Conservation (phyloP, 2,888 invertebrate species). For the Heliconius ethilla region DNA sequence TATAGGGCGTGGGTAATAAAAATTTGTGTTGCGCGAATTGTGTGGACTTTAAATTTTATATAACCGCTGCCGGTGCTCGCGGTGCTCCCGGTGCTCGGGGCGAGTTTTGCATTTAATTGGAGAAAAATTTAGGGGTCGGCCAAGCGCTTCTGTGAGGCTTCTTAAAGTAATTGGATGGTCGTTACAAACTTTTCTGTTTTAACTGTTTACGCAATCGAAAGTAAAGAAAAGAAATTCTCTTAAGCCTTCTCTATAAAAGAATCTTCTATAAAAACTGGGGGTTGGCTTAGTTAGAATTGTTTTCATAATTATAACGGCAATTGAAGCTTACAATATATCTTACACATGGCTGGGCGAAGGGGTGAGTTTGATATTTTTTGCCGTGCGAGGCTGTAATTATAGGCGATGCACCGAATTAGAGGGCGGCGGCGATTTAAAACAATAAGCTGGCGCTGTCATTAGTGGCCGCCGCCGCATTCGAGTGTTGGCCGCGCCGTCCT, state of each 20-base stretch:
- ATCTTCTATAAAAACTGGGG: slow-evolving; percentile 2
- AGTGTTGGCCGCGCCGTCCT: slow-evolving; percentile 60
- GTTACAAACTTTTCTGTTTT: slow-evolving; percentile 76
- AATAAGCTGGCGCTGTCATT: slow-evolving; percentile 75
- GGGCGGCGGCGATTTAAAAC: slow-evolving; percentile 79
- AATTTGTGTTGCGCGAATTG: slow-evolving; percentile 82
- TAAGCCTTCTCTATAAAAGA: slow-evolving; percentile 27
- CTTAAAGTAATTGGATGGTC: slow-evolving; percentile 80
- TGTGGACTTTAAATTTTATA: slow-evolving; percentile 81
- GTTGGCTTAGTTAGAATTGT: slow-evolving; percentile 26
- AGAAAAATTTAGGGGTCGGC: slow-evolving; percentile 77
- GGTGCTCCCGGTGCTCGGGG: slow-evolving; percentile 64
- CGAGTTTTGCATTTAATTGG: slow-evolving; percentile 81
- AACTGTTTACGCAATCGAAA: slow-evolving; percentile 69
- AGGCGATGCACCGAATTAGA: slow-evolving; percentile 73
- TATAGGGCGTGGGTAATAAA: slow-evolving; percentile 78
- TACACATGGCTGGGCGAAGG: slow-evolving; percentile 71
- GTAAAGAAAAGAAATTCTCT: slow-evolving; percentile 40
- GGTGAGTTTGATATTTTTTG: slow-evolving; percentile 71
- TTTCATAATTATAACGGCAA: slow-evolving; percentile 45
- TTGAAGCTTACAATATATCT: slow-evolving; percentile 51
- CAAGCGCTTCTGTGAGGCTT: slow-evolving; percentile 79
- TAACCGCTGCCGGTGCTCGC: slow-evolving; percentile 72
- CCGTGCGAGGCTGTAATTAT: slow-evolving; percentile 64
- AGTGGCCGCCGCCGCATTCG: slow-evolving; percentile 61